Evolutionary conservation across 1,140 invertebrate species (phyloP), one percentile per base, ranked within the genome.

Genomic region (Drosophila nasuta): DNA sequence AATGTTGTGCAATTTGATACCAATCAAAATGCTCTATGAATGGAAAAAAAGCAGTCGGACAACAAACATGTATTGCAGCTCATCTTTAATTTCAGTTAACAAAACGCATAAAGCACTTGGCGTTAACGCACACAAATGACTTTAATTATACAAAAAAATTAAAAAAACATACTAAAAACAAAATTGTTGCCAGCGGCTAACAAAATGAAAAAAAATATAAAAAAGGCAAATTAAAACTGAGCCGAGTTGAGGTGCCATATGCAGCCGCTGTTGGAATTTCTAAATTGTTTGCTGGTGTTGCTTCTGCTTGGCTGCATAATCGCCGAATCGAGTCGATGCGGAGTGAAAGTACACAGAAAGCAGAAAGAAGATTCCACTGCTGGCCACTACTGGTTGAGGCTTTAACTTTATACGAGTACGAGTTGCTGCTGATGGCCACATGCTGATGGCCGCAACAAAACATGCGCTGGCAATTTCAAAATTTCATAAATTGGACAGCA

Each of bases 311-410:
- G 77, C 79, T 87, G 83, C 79, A 78, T 82, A 86, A 79, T 78
- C 75, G 76, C 60, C 43, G 43, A 51, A 48, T 78, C 35, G 35
- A 38, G 38, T 8, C 35, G 35, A 38, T 10, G 6, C 41, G n/a
- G 79, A 82, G 82, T 87, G 82, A 86, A 86, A 86, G 82, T 86
- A 72, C 79, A 66, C 81, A 77, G 81, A 83, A 83, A 83, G 81
- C 75, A 71, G 73, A 76, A 77, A 71, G 73, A 76, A 77, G 67
- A 41, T 71, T 54, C 30, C 59, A 72, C 15, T 20, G 82, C 71
- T 79, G 70, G 62, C 64, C 54, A 45, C 75, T 33, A 75, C 68
- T 78, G 70, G 60, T 71, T 49, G 63, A 38, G 46, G 64, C 68
- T 51, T 56, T 74, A 69, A 51, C 48, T 75, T 72, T 79, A 68